phyloP scores from a whole-genome alignment of 1,140 invertebrate species.

The Cyclargus thomasi region DNA sequence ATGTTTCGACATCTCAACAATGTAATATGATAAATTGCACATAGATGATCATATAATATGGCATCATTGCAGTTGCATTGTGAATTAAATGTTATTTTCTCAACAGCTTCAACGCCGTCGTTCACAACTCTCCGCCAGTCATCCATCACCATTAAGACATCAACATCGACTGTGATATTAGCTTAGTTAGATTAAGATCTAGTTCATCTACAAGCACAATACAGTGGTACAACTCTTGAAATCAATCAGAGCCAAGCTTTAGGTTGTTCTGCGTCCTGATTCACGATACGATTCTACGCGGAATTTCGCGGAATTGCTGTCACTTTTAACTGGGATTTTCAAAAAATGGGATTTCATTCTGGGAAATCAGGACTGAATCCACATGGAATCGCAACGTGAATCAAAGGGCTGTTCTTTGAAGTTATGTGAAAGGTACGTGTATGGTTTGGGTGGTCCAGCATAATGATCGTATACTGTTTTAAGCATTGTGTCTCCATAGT shows the following conservation, averaged over 20 bases:
- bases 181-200: conserved; percentile 22
- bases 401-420: no score
- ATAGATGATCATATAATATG: conserved; percentile 9
- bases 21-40: conserved; percentile 11
- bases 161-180: conserved; percentile 57
- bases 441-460: no score
- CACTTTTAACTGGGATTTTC: no score
- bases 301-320: no score
- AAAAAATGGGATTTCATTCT: no score
- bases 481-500: neutral
- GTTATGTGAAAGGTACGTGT: no score
- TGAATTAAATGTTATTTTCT: conserved; percentile 27
- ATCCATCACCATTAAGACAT: conserved; percentile 65
- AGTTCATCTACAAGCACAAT: conserved; percentile 6
- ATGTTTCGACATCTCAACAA: neutral
- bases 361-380: no score
- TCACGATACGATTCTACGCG: no score
- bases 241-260: neutral
- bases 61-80: conserved; percentile 4
- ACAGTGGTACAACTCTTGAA: neutral
- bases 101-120: conserved; percentile 65
- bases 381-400: no score
- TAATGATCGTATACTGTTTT: neutral
- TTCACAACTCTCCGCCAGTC: conserved; percentile 63
- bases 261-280: neutral